phyloP scores from a whole-genome alignment of 2,113 vertebrate genomes.

The Daphoenositta chrysoptera region DNA sequence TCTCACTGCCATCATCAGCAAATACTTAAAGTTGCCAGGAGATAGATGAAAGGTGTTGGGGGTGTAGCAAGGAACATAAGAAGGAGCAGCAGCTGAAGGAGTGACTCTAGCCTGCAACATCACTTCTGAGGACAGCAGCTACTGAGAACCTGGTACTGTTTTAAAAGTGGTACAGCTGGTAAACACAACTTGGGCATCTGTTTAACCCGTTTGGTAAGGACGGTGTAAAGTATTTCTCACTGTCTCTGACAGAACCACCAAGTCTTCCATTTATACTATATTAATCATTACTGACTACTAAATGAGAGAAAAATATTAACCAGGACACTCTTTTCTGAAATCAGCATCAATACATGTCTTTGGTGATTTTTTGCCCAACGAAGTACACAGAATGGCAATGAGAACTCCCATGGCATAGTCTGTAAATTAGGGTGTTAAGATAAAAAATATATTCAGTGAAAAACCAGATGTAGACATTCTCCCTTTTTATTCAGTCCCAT shows the following conservation, averaged over 20 bases:
- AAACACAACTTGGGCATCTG: background rate
- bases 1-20: background rate
- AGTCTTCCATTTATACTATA: background rate
- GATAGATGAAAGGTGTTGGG: background rate
- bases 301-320: background rate
- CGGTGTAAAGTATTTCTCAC: background rate
- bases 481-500: background rate
- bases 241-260: fast-evolving
- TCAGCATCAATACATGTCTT: background rate
- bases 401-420: background rate
- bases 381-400: background rate
- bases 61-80: background rate
- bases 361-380: background rate
- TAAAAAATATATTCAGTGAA: background rate
- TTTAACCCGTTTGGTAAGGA: background rate
- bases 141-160: background rate
- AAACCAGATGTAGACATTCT: background rate
- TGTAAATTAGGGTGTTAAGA: background rate
- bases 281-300: background rate
- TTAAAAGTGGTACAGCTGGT: background rate
- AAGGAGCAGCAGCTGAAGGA: background rate
- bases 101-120: background rate
- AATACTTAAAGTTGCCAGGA: background rate
- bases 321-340: background rate
- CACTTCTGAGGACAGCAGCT: background rate